Percentiles rank a stretch among this genome's conserved stretches.
These are phyloP conservation scores for Clusia tigrina DNA, from an alignment of 2,888 invertebrate genomes.

Conservation along the genomic window DNA sequence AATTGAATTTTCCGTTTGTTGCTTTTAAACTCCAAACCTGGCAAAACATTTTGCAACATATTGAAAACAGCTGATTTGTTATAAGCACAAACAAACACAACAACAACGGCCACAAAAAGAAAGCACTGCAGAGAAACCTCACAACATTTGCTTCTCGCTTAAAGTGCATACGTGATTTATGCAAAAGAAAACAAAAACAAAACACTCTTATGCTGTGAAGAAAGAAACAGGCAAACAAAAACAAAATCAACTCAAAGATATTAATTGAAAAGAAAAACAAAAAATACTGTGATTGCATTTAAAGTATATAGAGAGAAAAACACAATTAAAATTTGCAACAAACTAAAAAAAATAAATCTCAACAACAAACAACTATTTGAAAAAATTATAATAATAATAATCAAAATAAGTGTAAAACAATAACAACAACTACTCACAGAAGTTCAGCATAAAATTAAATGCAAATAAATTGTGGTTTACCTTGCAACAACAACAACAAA, in stretches of 20 bases:
- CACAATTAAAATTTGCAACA: conserved; percentile 26
- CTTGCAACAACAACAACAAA: conserved; percentile 35
- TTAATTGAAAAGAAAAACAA: conserved; percentile 20
- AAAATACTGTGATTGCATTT: conserved; percentile 26
- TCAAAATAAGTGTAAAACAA: conserved; percentile 8
- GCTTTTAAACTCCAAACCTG: no score
- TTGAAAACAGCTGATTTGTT: conserved; percentile 17
- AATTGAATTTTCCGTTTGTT: no score
- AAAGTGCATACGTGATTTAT: not conserved
- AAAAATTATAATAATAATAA: conserved; percentile 16
- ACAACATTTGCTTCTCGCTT: not conserved
- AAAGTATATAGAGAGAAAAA: conserved; percentile 11
- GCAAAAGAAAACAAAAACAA: conserved; percentile 14
- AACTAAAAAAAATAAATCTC: conserved; percentile 15
- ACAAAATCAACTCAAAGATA: conserved; percentile 1
- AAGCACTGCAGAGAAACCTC: conserved; percentile 8
- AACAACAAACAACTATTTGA: conserved; percentile 22
- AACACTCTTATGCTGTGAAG: no score
- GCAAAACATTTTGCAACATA: no score
- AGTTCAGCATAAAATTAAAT: conserved; percentile 10
- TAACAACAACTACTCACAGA: not conserved
- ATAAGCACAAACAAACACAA: conserved; percentile 4
- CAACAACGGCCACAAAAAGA: conserved; percentile 15
- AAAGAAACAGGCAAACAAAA: no score
- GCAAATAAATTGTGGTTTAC: conserved; percentile 42